Conservation (phyloP, 2,113 vertebrate species). For the Paralichthys olivaceus region DNA sequence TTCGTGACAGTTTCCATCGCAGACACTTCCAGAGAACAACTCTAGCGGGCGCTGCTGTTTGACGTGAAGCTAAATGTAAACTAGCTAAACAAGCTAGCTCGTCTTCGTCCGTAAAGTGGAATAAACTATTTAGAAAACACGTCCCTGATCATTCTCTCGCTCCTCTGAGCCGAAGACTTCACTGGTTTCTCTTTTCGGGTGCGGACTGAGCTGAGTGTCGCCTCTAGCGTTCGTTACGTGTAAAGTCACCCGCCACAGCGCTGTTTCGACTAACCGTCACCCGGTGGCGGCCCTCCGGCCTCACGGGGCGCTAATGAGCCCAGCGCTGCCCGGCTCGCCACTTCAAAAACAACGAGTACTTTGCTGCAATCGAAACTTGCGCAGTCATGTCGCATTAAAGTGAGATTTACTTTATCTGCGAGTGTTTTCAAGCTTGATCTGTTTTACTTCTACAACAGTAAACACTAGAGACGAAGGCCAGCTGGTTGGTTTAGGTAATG, state of each 20-base stretch:
- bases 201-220: not conserved
- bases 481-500: not conserved
- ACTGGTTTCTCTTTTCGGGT: not conserved
- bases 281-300: not conserved
- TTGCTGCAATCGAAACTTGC: too few relatives aligned
- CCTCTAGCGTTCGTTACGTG: not conserved
- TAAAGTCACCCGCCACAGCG: not conserved
- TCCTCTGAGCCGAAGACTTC: too few relatives aligned
- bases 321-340: not conserved
- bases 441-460: too few relatives aligned
- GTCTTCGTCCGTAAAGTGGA: too few relatives aligned
- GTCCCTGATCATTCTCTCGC: too few relatives aligned
- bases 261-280: not conserved
- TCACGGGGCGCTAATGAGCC: not conserved
- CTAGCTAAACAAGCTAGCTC: too few relatives aligned
- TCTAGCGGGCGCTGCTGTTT: not conserved
- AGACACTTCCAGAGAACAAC: too few relatives aligned
- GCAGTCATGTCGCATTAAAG: not conserved
- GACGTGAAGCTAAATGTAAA: not conserved
- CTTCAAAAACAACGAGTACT: not conserved
- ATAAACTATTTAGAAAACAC: too few relatives aligned
- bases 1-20: too few relatives aligned
- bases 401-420: not conserved
- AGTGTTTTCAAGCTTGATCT: too few relatives aligned
- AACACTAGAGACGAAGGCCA: not conserved